These are phyloP conservation scores for Semicossyphus pulcher DNA, from an alignment of 2,113 vertebrate species.

Conservation along the genomic window DNA sequence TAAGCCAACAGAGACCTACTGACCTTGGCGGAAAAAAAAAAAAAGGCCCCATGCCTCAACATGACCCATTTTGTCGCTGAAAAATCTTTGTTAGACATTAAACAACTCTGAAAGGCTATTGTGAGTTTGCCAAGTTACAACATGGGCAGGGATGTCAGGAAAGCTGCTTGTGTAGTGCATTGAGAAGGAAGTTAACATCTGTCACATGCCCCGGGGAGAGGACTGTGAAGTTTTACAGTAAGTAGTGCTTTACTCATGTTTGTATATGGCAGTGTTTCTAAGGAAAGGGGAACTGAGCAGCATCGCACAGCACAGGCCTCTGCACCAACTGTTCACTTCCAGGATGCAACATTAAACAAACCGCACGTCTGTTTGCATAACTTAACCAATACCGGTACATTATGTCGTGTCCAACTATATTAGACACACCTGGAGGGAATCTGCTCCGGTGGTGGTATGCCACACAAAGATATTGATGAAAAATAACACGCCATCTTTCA, in stretches of 20 bases:
- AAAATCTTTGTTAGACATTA: constrained; percentile 31
- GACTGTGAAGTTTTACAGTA: constrained; percentile 2
- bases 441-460: constrained; percentile 29
- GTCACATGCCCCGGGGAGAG: constrained; percentile 21
- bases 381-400: constrained; percentile 2
- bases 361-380: constrained; percentile 28
- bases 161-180: background rate
- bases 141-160: constrained; percentile 1
- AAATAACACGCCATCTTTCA: constrained; percentile 57
- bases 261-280: constrained; percentile 17
- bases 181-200: constrained; percentile 46
- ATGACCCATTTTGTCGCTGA: constrained; percentile 61
- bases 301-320: constrained; percentile 22
- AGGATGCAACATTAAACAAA: constrained; percentile 30
- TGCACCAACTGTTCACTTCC: constrained; percentile 31
- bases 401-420: constrained; percentile 36
- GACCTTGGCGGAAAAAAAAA: constrained; percentile 69
- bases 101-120: constrained; percentile 46
- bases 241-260: background rate
- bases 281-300: background rate
- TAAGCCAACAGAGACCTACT: constrained; percentile 70
- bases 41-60: constrained; percentile 42
- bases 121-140: constrained; percentile 45
- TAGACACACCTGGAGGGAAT: constrained; percentile 48
- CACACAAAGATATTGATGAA: constrained; percentile 49